These are phyloP conservation scores for Pelobates fuscus DNA, from an alignment of 2,113 vertebrate species.

Conservation along the genomic window DNA sequence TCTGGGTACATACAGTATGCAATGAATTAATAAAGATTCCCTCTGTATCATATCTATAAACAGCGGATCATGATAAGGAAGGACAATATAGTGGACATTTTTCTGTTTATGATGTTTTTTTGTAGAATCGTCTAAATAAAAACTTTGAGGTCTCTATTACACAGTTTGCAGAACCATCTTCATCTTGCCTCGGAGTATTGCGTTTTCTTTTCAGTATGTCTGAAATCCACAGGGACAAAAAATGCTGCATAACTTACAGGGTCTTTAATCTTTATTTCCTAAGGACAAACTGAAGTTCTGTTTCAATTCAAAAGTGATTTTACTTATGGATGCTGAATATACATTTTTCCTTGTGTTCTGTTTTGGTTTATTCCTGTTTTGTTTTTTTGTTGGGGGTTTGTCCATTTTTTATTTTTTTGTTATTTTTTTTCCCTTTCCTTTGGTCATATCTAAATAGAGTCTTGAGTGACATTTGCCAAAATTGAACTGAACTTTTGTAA, in stretches of 20 bases:
- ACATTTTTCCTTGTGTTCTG: background rate
- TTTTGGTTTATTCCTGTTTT: background rate
- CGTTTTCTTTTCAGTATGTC: background rate
- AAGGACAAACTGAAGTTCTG: background rate
- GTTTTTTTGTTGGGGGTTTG: background rate
- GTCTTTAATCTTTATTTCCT: background rate
- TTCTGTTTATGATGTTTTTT: too few relatives aligned
- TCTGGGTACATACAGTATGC: too few relatives aligned
- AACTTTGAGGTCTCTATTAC: background rate
- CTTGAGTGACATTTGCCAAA: background rate
- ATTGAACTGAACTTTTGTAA: conserved; percentile 2
- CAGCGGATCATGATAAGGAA: too few relatives aligned
- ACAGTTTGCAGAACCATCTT: background rate
- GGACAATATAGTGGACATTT: too few relatives aligned
- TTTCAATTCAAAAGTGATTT: background rate
- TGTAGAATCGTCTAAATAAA: background rate
- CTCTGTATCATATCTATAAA: too few relatives aligned
- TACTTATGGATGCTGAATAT: background rate
- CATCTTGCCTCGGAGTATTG: background rate
- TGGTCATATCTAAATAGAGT: background rate
- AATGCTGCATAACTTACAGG: background rate
- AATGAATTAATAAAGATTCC: too few relatives aligned
- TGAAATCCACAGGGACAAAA: background rate
- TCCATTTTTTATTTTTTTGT: background rate
- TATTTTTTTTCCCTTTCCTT: background rate